Percentiles rank a stretch among this genome's conserved stretches.
phyloP scores from a whole-genome alignment of 2,888 invertebrate species.

The Agriopis marginaria region DNA sequence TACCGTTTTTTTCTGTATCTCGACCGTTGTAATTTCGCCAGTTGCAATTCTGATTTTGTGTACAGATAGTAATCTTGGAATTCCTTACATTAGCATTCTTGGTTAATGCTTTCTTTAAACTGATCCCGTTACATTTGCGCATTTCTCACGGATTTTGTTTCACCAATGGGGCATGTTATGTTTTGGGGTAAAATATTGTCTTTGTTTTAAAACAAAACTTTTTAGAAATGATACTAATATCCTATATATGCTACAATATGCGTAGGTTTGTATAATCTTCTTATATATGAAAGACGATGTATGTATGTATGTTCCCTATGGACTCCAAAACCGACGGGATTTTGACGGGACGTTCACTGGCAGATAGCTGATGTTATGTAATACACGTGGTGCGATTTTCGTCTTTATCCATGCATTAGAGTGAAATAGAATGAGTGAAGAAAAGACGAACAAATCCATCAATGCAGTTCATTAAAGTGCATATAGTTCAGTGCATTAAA shows the following conservation, averaged over 20 bases:
- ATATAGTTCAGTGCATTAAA: too few species aligned
- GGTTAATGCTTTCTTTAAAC: constrained; percentile 31
- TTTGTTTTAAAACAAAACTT: constrained; percentile 2
- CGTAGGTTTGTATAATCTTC: too few species aligned
- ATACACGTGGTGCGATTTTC: not conserved
- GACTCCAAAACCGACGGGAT: too few species aligned
- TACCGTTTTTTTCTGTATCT: constrained; percentile 27
- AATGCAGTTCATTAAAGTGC: too few species aligned
- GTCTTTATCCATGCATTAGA: not conserved
- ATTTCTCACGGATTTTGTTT: constrained; percentile 15
- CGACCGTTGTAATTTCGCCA: constrained; percentile 28
- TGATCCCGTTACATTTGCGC: constrained; percentile 20
- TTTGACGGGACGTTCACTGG: too few species aligned
- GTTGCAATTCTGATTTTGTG: constrained; percentile 26
- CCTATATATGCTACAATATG: too few species aligned
- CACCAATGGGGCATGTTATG: constrained; percentile 5
- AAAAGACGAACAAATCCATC: too few species aligned
- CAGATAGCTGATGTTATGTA: too few species aligned
- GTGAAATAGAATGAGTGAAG: too few species aligned
- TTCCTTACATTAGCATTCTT: constrained; percentile 28
- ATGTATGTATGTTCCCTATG: too few species aligned
- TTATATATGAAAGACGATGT: too few species aligned
- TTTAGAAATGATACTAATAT: not conserved
- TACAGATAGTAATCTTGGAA: constrained; percentile 33
- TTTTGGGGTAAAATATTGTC: constrained; percentile 8